Evolutionary conservation across 2,888 invertebrate species (phyloP), one percentile per base, ranked within the genome.

Genomic region (Lagria hirta): DNA sequence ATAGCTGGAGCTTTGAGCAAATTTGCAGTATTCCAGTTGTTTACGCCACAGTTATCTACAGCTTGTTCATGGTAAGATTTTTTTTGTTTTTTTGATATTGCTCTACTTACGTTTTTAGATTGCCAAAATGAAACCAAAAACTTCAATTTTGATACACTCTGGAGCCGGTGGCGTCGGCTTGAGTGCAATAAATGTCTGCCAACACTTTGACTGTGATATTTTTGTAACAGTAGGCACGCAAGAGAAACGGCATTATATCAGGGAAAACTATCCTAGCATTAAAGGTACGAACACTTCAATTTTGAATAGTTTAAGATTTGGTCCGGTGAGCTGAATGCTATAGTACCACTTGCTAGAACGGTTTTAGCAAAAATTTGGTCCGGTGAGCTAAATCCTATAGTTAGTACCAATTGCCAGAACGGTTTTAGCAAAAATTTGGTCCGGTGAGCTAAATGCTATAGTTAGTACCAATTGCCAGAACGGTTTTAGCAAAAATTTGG

Each of bases 161-260:
- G 81, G 80, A 3, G 80, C 80, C 47, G 87, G 87, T 13, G 87
- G 86, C 10, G 80, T 88, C 5, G 88, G 88, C 0, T 80, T 85
- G 63, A 86, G 88, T 1, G 87, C 88, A n/a, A 88, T 89, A 45
- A 73, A 81, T 26, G 74, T 87, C 17, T 83, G 85, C 1, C 69
- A 86, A n/a, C 74, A 76, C 43, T 74, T 77, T 57, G 81, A 81
- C 2, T 80, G 86, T 60, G 76, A 78, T 32, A 80, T 85, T 1
- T 85, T 72, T 62, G 85, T 85, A 5, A 88, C 88, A 1, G 86
- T 86, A 26, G 85, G 82, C 22, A 80, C 81, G 0, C 64, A 71
- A 7, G 77, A 81, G 45, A 86, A 86, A 65, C 74, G 76, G 49
- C 72, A 80, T 7, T 87, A 79, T 61, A 70, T 88, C 4, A 73